These are phyloP conservation scores for Melanargia galathea DNA, from an alignment of 2,888 invertebrate genomes.

Conservation along the genomic window DNA sequence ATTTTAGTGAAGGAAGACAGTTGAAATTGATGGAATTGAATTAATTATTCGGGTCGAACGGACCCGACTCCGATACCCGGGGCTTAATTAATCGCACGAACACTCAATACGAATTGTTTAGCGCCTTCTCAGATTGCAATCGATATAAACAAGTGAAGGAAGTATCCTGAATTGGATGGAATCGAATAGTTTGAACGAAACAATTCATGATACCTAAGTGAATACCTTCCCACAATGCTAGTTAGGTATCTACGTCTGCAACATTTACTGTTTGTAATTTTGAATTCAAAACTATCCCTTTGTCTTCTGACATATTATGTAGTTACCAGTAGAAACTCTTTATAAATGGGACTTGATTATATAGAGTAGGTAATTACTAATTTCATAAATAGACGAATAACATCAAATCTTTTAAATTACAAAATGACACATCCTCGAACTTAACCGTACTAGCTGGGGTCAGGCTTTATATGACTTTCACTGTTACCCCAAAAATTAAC, in stretches of 20 bases:
- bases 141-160: slow-evolving; percentile 33
- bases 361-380: too few species aligned
- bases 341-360: too few species aligned
- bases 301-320: not conserved
- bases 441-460: too few species aligned
- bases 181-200: slow-evolving; percentile 9
- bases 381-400: too few species aligned
- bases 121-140: slow-evolving; percentile 35
- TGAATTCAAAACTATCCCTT: not conserved
- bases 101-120: slow-evolving; percentile 39
- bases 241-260: too few species aligned
- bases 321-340: not conserved
- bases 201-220: not conserved
- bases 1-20: slow-evolving; percentile 28
- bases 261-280: not conserved
- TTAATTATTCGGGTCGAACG: slow-evolving; percentile 41
- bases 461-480: too few species aligned
- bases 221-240: not conserved
- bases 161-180: slow-evolving; percentile 19
- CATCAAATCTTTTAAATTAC: too few species aligned
- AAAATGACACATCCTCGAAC: too few species aligned
- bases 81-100: slow-evolving; percentile 43
- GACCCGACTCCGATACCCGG: slow-evolving; percentile 42
- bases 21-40: slow-evolving; percentile 37
- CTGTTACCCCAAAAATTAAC: too few species aligned